A percentile compares a stretch with the other conserved stretches of the same genome.
Evolutionary conservation across 2,797 vertebrate species (phyloP).

Genomic region (Ispidina lecontei): DNA sequence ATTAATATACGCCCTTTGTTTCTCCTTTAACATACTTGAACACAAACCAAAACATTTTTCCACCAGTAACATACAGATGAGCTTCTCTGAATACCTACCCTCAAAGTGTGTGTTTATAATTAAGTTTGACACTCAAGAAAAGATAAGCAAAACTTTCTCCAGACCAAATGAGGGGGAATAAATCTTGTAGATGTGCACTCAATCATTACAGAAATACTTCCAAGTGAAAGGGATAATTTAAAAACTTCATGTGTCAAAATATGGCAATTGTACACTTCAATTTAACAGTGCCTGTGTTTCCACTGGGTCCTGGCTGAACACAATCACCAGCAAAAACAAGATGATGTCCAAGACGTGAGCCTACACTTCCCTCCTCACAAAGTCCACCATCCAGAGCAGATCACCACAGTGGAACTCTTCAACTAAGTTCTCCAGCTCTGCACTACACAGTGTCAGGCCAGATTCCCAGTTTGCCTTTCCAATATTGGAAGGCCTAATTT

Average conservation of each 20-base stretch:
- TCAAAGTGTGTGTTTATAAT: neutral
- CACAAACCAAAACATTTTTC: neutral
- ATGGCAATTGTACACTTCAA: neutral
- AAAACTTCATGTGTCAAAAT: neutral
- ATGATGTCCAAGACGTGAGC: neutral
- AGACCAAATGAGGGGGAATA: neutral
- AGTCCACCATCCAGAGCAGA: neutral
- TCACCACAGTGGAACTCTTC: neutral
- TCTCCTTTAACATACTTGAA: neutral
- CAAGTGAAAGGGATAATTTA: neutral
- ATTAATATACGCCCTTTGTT: neutral
- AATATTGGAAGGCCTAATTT: neutral
- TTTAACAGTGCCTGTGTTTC: neutral
- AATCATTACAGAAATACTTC: neutral
- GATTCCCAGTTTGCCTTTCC: neutral
- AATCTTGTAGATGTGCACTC: neutral
- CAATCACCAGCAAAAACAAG: neutral
- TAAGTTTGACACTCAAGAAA: neutral
- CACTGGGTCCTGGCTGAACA: neutral
- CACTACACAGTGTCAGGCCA: fast-evolving
- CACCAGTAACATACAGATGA: neutral
- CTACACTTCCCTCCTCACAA: neutral
- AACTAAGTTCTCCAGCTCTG: neutral
- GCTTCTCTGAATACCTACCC: neutral
- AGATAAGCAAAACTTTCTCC: neutral